These are phyloP conservation scores for Xenopus borealis DNA, from an alignment of 2,113 vertebrate species.

Conservation along the genomic window DNA sequence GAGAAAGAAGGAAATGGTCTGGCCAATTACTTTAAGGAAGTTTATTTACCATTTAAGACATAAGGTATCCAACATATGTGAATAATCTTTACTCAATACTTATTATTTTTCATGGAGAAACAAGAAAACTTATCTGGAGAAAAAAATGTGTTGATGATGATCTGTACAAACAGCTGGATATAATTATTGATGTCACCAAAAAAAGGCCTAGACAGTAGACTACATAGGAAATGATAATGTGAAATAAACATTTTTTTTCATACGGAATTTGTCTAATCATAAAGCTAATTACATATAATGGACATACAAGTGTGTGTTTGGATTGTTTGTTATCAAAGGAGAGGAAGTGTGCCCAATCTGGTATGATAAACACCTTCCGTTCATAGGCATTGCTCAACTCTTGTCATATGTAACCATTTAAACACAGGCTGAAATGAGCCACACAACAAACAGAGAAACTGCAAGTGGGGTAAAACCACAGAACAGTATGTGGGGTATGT, in stretches of 20 bases:
- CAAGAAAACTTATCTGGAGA: background rate
- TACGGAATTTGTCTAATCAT: conserved; percentile 49
- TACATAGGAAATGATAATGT: conserved; percentile 51
- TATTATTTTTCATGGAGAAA: background rate
- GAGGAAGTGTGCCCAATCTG: conserved; percentile 32
- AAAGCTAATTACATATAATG: conserved; percentile 42
- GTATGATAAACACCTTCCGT: conserved; percentile 40
- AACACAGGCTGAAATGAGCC: conserved; percentile 4
- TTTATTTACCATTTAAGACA: too few relatives aligned
- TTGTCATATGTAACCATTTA: conserved; percentile 42
- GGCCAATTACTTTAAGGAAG: too few relatives aligned
- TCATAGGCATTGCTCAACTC: conserved; percentile 10
- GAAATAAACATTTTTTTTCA: conserved; percentile 45
- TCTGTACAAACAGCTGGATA: conserved; percentile 22
- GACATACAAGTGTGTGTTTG: conserved; percentile 26
- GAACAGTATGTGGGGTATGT: background rate
- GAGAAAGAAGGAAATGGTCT: too few relatives aligned
- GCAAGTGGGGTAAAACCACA: background rate
- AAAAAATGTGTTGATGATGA: conserved; percentile 18
- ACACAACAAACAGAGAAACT: conserved; percentile 12
- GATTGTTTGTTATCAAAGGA: conserved; percentile 33
- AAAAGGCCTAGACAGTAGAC: conserved; percentile 45
- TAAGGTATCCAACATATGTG: too few relatives aligned
- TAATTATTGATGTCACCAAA: conserved; percentile 30
- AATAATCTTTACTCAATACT: too few relatives aligned